Percentiles rank a stretch among this genome's conserved stretches.
Evolutionary conservation across 2,888 invertebrate species (phyloP).

Genomic region (Hydraecia micacea): DNA sequence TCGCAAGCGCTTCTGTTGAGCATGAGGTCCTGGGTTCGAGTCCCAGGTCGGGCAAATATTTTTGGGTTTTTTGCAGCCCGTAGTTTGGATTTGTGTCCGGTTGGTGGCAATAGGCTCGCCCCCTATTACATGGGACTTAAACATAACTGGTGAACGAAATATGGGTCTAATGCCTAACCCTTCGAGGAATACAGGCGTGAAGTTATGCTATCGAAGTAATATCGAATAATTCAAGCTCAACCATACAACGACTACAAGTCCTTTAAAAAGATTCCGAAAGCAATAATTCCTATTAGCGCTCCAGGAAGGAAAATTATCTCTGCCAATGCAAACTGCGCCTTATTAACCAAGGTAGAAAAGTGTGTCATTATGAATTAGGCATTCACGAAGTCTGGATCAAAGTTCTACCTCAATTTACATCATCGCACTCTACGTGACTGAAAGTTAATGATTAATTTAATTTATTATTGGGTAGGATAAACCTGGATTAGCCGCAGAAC

Average conservation of each 20-base stretch:
- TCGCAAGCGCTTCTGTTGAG: too few relatives aligned
- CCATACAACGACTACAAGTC: slow-evolving; percentile 6
- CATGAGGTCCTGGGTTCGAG: too few relatives aligned
- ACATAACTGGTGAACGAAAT: too few relatives aligned
- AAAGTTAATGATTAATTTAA: slow-evolving; percentile 28
- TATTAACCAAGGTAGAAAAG: not conserved
- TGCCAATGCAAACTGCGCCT: not conserved
- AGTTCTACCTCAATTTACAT: slow-evolving; percentile 13
- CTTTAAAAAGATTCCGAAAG: slow-evolving; percentile 18
- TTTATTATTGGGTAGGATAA: slow-evolving; percentile 37
- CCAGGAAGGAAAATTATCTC: slow-evolving; percentile 16
- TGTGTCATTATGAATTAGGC: slow-evolving; percentile 28
- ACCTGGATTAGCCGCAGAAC: slow-evolving; percentile 39
- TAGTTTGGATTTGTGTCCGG: too few relatives aligned
- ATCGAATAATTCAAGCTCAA: too few relatives aligned
- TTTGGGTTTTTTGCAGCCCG: too few relatives aligned
- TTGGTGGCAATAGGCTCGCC: too few relatives aligned
- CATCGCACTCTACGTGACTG: slow-evolving; percentile 32
- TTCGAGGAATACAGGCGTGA: too few relatives aligned
- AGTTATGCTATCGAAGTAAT: too few relatives aligned
- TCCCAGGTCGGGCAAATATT: too few relatives aligned
- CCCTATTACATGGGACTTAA: too few relatives aligned
- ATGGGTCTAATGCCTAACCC: too few relatives aligned
- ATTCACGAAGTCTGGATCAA: slow-evolving; percentile 20
- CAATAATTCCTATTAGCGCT: not conserved